Evolutionary conservation across 2,888 invertebrate genomes (phyloP).

Genomic region (Adelognathus sp.): DNA sequence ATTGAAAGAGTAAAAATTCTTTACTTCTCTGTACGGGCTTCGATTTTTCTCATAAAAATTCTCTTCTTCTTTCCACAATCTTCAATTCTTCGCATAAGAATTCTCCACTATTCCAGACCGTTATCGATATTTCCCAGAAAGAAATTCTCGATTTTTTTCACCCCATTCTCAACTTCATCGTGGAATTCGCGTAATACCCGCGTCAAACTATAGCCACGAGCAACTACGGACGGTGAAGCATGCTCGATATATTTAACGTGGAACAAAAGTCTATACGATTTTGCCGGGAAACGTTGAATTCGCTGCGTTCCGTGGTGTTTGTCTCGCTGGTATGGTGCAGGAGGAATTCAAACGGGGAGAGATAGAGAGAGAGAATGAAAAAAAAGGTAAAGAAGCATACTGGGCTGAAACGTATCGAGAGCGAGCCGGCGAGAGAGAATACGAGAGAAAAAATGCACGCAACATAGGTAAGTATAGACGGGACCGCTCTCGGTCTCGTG

Average conservation of each 20-base stretch:
- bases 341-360: background rate
- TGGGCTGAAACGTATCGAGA: background rate
- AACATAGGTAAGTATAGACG: constrained; percentile 26
- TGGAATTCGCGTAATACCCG: background rate
- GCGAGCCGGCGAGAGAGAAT: background rate
- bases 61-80: too few relatives aligned
- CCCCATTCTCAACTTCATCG: background rate
- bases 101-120: background rate
- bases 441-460: background rate
- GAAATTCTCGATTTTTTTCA: background rate
- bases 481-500: too few relatives aligned
- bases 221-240: background rate
- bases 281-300: background rate
- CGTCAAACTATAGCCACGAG: background rate
- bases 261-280: background rate
- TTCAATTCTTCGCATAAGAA: too few relatives aligned
- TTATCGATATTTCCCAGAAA: background rate
- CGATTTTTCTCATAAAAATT: too few relatives aligned
- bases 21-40: too few relatives aligned
- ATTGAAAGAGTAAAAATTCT: too few relatives aligned
- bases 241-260: background rate
- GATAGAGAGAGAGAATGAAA: background rate
- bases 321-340: background rate
- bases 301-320: background rate
- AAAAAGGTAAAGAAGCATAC: constrained; percentile 2